Percentiles rank a stretch among this genome's conserved stretches.
These are phyloP conservation scores for Mugil cephalus DNA, from an alignment of 2,113 vertebrate genomes.

Conservation along the genomic window DNA sequence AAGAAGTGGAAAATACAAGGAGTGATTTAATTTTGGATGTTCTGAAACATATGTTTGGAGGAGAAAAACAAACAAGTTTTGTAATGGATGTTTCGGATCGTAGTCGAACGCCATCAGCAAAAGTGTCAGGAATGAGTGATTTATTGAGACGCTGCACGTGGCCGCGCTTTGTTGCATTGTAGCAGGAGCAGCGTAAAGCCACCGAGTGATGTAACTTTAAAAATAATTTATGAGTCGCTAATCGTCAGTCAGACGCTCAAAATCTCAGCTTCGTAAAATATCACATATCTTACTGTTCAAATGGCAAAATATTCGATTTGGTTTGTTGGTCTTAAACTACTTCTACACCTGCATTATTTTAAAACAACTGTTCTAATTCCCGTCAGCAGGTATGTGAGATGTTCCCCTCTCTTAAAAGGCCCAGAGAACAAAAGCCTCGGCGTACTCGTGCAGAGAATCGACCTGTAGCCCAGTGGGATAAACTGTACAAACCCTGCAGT, in stretches of 20 bases:
- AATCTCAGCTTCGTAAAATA: slow-evolving; percentile 38
- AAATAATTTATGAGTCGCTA: slow-evolving; percentile 64
- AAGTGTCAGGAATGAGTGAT: slow-evolving; percentile 49
- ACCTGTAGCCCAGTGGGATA: slow-evolving; percentile 57
- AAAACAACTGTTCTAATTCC: slow-evolving; percentile 17
- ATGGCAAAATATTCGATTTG: too few species aligned
- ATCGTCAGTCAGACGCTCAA: slow-evolving; percentile 55
- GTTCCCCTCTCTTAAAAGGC: slow-evolving; percentile 15
- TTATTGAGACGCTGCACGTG: slow-evolving; percentile 24
- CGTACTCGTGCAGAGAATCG: slow-evolving; percentile 25
- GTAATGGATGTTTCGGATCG: slow-evolving; percentile 41
- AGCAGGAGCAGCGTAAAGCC: slow-evolving; percentile 46
- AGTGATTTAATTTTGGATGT: slow-evolving; percentile 38
- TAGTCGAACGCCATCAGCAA: slow-evolving; percentile 50
- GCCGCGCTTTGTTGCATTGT: slow-evolving; percentile 28
- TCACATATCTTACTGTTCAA: neutral
- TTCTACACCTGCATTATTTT: neutral
- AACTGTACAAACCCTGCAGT: slow-evolving; percentile 63
- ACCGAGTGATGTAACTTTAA: slow-evolving; percentile 43
- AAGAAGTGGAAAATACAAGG: slow-evolving; percentile 19
- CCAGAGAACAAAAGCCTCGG: slow-evolving; percentile 43
- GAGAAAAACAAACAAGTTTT: slow-evolving; percentile 3
- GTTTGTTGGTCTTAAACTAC: too few species aligned
- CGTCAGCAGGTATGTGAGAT: slow-evolving; percentile 39
- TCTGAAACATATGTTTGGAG: slow-evolving; percentile 39